These are phyloP conservation scores for Oncorhynchus clarkii DNA, from an alignment of 2,113 vertebrate genomes.

Conservation along the genomic window DNA sequence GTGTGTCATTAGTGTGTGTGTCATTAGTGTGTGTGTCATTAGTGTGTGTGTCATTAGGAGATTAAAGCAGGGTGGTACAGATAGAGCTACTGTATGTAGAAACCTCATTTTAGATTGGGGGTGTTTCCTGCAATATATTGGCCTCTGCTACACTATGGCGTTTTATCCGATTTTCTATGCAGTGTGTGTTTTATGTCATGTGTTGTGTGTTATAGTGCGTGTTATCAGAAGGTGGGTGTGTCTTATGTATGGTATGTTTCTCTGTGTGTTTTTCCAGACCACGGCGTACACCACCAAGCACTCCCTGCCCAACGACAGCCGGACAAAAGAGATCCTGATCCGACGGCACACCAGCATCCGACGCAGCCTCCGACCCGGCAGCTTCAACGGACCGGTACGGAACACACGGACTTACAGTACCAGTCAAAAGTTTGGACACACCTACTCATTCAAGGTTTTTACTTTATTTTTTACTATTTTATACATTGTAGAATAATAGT, in stretches of 20 bases:
- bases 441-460: no score
- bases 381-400: constrained; percentile 76
- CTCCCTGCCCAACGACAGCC: constrained; percentile 81
- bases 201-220: no score
- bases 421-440: no score
- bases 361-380: constrained; percentile 82
- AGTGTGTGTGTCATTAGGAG: no score
- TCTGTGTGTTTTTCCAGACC: constrained; percentile 70
- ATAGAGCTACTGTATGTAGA: no score
- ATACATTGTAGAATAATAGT: no score
- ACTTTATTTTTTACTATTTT: no score
- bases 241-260: background rate
- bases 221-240: background rate
- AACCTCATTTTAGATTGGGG: no score
- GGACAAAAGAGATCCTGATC: constrained; percentile 90
- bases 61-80: no score
- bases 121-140: background rate
- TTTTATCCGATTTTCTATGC: background rate
- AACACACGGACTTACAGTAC: background rate
- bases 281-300: constrained; percentile 86
- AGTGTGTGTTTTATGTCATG: background rate
- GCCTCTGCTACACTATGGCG: background rate
- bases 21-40: no score
- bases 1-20: no score
- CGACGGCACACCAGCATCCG: constrained; percentile 86